phyloP scores from a whole-genome alignment of 2,888 invertebrate genomes.

The Scelioninae gen. 1 region DNA sequence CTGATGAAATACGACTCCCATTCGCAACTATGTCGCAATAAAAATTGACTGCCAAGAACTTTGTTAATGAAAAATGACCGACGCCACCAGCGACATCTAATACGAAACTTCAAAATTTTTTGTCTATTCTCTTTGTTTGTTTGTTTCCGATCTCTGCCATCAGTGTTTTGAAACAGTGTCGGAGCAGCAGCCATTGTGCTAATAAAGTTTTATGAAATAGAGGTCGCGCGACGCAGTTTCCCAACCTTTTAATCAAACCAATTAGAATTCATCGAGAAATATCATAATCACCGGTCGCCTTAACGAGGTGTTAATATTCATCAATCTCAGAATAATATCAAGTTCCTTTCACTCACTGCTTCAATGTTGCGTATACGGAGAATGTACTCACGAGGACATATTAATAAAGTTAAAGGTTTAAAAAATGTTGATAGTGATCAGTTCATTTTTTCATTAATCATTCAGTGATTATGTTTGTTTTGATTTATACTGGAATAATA shows the following conservation, averaged over 20 bases:
- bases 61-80: conserved; percentile 54
- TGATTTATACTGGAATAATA: neutral
- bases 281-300: conserved; percentile 41
- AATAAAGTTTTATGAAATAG: conserved; percentile 17
- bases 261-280: conserved; percentile 49
- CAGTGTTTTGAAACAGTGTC: neutral
- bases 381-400: conserved; percentile 23
- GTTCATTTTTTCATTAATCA: conserved; percentile 1
- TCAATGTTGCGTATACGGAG: conserved; percentile 13
- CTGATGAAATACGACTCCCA: conserved; percentile 53
- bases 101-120: conserved; percentile 34
- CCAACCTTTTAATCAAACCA: conserved; percentile 41
- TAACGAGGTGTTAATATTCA: conserved; percentile 65
- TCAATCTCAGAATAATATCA: conserved; percentile 53
- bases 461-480: neutral
- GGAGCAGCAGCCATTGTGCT: neutral
- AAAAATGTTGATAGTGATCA: neutral
- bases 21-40: conserved; percentile 52
- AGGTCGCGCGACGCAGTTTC: conserved; percentile 26
- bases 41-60: conserved; percentile 47
- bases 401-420: neutral
- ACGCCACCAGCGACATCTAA: conserved; percentile 37
- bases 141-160: neutral
- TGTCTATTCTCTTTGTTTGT: conserved; percentile 4
- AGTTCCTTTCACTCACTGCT: conserved; percentile 53